Evolutionary conservation across 2,113 vertebrate genomes (phyloP).

Genomic region (Brachionichthys hirsutus): DNA sequence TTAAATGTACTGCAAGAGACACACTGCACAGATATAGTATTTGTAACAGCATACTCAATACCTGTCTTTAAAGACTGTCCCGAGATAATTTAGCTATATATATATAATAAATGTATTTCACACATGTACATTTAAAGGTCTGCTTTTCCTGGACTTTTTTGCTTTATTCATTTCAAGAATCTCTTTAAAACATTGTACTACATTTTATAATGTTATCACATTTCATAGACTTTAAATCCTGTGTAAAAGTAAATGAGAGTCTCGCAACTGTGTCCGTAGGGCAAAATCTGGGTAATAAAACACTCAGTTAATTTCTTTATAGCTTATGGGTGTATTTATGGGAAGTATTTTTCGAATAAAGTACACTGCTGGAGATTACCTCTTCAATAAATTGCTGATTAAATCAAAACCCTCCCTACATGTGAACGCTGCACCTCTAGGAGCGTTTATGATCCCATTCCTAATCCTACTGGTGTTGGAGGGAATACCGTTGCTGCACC

Average conservation of each 20-base stretch:
- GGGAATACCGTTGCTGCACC: conserved; percentile 88
- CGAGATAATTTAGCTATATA: too few relatives aligned
- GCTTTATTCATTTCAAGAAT: too few relatives aligned
- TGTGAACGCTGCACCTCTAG: conserved; percentile 64
- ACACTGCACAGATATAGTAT: too few relatives aligned
- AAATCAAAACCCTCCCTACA: conserved; percentile 1
- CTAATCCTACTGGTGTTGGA: conserved; percentile 93
- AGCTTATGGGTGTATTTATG: conserved; percentile 14
- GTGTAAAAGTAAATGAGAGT: background rate
- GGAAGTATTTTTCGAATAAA: conserved; percentile 3
- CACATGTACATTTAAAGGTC: too few relatives aligned
- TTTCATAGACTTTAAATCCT: too few relatives aligned
- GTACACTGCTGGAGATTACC: background rate
- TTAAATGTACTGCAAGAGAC: too few relatives aligned
- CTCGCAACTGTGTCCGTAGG: background rate
- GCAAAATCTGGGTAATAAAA: conserved; percentile 2
- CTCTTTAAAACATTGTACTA: too few relatives aligned
- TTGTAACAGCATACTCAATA: too few relatives aligned
- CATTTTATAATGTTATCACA: too few relatives aligned
- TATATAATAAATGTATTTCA: too few relatives aligned
- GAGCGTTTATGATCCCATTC: conserved; percentile 98
- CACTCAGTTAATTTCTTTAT: conserved; percentile 1
- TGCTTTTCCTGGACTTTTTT: too few relatives aligned
- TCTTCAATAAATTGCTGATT: conserved; percentile 5
- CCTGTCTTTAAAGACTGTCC: too few relatives aligned